Conservation (phyloP, 2,888 invertebrate genomes). For the Cerastis leucographa region DNA sequence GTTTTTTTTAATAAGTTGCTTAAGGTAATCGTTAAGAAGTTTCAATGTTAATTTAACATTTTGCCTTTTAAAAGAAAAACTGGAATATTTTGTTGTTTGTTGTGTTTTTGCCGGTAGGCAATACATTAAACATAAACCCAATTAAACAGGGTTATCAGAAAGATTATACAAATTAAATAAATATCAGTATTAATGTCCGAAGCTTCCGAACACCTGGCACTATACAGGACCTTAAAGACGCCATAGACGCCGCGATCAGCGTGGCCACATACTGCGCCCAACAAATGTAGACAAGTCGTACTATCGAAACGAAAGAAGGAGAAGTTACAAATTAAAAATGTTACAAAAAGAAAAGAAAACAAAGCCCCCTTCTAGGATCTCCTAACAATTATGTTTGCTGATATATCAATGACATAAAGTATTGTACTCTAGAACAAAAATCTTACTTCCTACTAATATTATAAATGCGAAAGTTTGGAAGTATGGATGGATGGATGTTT, state of each 20-base stretch:
- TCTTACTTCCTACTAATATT: no score
- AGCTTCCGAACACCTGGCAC: no score
- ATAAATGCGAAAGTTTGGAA: no score
- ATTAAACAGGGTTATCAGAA: not conserved
- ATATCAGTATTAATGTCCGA: not conserved
- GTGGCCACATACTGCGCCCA: no score
- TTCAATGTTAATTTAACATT: not conserved
- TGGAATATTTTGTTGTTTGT: not conserved
- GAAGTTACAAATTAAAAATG: not conserved
- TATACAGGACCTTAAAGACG: no score
- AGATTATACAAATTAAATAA: not conserved
- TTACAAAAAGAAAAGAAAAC: not conserved
- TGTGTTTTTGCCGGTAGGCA: not conserved
- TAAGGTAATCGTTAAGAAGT: constrained; percentile 2
- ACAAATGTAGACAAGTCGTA: no score
- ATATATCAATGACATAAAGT: not conserved
- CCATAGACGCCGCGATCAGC: no score
- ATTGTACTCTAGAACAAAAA: not conserved
- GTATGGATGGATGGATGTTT: no score
- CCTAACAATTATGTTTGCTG: not conserved
- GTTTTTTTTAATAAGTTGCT: constrained; percentile 29
- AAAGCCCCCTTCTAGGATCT: not conserved
- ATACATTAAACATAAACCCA: no score
- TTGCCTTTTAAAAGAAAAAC: constrained; percentile 3
- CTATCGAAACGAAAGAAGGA: no score